These are phyloP conservation scores for Drosophila peninsularis DNA, from an alignment of 2,888 invertebrate species.

Conservation along the genomic window DNA sequence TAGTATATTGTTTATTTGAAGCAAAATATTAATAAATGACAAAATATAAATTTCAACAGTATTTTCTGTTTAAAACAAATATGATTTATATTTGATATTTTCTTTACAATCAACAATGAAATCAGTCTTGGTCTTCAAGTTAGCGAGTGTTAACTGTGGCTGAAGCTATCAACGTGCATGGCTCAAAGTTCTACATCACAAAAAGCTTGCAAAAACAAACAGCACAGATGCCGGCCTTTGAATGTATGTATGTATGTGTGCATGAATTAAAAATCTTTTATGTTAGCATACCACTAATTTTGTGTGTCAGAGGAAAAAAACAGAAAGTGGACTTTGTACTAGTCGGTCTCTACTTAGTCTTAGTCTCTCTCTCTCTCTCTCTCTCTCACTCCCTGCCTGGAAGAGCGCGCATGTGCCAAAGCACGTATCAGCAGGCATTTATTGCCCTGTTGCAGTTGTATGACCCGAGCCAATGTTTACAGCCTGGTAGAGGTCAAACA, in stretches of 20 bases:
- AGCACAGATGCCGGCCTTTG: slow-evolving; percentile 7
- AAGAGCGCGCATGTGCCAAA: slow-evolving; percentile 43
- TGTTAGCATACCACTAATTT: slow-evolving; percentile 17
- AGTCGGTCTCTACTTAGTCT: too few species aligned
- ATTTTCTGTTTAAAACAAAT: too few species aligned
- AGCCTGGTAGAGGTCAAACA: slow-evolving; percentile 38
- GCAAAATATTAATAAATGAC: too few species aligned
- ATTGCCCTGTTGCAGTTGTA: slow-evolving; percentile 27
- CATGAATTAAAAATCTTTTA: slow-evolving; percentile 1
- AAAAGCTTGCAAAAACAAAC: slow-evolving; percentile 18
- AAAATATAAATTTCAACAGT: background rate
- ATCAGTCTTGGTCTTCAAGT: background rate
- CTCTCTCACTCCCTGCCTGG: background rate
- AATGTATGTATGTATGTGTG: background rate
- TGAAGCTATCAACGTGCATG: background rate
- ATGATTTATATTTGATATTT: background rate
- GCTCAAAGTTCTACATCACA: slow-evolving; percentile 10
- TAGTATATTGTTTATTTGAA: background rate
- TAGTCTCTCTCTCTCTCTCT: background rate
- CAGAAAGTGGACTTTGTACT: slow-evolving; percentile 44
- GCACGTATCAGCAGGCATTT: slow-evolving; percentile 25
- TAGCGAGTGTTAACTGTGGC: slow-evolving; percentile 7
- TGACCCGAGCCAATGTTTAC: slow-evolving; percentile 35
- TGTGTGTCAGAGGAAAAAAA: slow-evolving; percentile 15
- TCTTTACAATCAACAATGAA: background rate